phyloP scores from a whole-genome alignment of 53 echinoderm and acorn worm genomes.

The Crossaster papposus region DNA sequence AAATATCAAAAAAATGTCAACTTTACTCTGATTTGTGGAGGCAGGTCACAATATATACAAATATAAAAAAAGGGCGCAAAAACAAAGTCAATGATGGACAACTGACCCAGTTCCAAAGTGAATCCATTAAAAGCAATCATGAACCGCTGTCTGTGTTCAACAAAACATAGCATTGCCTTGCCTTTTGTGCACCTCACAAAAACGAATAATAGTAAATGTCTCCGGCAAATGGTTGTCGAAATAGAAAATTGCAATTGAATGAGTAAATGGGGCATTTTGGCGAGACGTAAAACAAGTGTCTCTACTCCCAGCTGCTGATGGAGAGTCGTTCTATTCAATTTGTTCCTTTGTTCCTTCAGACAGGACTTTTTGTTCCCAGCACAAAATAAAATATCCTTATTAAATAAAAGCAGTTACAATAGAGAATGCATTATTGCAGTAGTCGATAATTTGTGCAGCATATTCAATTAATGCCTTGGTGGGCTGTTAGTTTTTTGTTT shows the following conservation, averaged over 20 bases:
- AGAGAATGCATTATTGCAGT: conserved; percentile 28
- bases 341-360: conserved; percentile 8
- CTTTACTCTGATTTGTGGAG: too few relatives aligned
- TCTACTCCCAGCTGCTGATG: conserved; percentile 6
- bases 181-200: conserved; percentile 10
- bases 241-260: conserved; percentile 7
- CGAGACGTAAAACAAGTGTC: conserved; percentile 36
- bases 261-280: conserved; percentile 39
- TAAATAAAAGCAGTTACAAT: conserved; percentile 48
- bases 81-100: conserved; percentile 38
- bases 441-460: background rate
- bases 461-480: conserved; percentile 8
- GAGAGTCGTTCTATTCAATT: conserved; percentile 17
- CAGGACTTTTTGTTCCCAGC: conserved; percentile 33
- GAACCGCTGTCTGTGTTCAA: conserved; percentile 25
- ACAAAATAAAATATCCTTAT: conserved; percentile 46
- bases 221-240: conserved; percentile 35
- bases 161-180: background rate
- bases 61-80: conserved; percentile 26
- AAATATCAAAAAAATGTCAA: too few relatives aligned
- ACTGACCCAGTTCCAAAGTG: conserved; percentile 51
- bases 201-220: conserved; percentile 17
- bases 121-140: conserved; percentile 20
- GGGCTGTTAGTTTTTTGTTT: background rate
- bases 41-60: background rate